A percentile compares a stretch with the other conserved stretches of the same genome.
phyloP scores from a whole-genome alignment of 2,888 invertebrate genomes.

The Petrophora chlorosata region DNA sequence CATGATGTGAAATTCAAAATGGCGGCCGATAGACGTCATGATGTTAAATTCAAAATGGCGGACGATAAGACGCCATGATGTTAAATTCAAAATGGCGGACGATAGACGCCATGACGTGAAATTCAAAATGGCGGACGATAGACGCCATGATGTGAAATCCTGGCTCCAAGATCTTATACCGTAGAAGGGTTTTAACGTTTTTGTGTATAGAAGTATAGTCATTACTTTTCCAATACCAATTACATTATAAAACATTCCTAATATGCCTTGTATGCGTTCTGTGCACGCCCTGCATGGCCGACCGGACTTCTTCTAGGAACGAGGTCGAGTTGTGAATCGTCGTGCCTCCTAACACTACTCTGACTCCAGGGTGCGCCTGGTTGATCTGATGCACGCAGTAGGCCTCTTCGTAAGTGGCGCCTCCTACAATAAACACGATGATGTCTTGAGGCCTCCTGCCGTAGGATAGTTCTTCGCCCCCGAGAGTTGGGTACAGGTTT shows the following conservation, averaged over 20 bases:
- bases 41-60: no score
- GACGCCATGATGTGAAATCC: no score
- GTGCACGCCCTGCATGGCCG: constrained; percentile 86
- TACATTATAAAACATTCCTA: constrained; percentile 57
- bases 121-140: no score
- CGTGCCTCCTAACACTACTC: constrained; percentile 95
- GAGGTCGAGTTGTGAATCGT: constrained; percentile 94
- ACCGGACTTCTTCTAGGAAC: constrained; percentile 90
- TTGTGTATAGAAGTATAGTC: no score
- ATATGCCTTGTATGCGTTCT: constrained; percentile 85
- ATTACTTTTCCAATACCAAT: no score
- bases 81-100: no score
- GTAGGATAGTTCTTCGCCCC: constrained; percentile 79
- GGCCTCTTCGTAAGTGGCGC: constrained; percentile 98
- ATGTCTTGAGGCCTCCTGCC: constrained; percentile 93
- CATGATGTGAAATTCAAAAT: no score
- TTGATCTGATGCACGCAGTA: constrained; percentile 91
- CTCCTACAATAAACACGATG: constrained; percentile 98
- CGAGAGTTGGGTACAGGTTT: constrained; percentile 92
- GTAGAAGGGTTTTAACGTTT: no score
- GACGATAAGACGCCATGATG: no score
- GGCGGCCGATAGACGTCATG: no score
- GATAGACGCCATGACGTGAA: no score
- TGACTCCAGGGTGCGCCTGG: constrained; percentile 87
- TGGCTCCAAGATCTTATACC: no score